A percentile compares a stretch with the other conserved stretches of the same genome.
Conservation (phyloP, 2,888 invertebrate genomes). For the Ecdyonurus torrentis region DNA sequence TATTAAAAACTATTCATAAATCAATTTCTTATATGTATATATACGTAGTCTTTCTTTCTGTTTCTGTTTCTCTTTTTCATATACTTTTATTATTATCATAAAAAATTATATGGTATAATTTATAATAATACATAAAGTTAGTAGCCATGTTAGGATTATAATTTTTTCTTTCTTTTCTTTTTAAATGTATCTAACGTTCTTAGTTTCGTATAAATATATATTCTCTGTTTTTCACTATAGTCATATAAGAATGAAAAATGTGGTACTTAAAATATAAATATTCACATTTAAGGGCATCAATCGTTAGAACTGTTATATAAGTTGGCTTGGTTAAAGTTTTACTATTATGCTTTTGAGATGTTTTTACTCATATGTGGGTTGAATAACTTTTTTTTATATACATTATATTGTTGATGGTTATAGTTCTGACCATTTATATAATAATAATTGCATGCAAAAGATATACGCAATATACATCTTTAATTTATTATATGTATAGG, state of each 20-base stretch:
- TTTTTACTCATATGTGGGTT: neutral
- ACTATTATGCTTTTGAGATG: neutral
- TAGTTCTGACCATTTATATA: no score
- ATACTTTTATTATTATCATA: no score
- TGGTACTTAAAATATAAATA: slow-evolving; percentile 4
- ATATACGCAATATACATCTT: no score
- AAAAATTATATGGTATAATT: neutral
- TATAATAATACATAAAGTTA: neutral
- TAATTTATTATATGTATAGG: no score
- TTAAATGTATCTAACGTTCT: neutral
- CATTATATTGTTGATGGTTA: neutral
- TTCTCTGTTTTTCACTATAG: neutral
- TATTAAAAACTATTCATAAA: no score
- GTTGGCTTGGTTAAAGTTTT: neutral
- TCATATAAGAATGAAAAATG: neutral
- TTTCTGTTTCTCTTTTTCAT: no score
- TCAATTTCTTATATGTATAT: no score
- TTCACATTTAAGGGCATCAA: neutral
- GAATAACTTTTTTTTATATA: no score
- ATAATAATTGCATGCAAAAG: no score
- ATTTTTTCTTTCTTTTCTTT: neutral
- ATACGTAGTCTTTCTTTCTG: no score
- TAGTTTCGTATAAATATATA: no score
- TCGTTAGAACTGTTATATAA: neutral
- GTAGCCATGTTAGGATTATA: neutral